Percentiles rank a stretch among this genome's conserved stretches.
Conservation (phyloP, 30 jellyfish, hydroid and myxozoan genomes). For the Cassiopea andromeda region DNA sequence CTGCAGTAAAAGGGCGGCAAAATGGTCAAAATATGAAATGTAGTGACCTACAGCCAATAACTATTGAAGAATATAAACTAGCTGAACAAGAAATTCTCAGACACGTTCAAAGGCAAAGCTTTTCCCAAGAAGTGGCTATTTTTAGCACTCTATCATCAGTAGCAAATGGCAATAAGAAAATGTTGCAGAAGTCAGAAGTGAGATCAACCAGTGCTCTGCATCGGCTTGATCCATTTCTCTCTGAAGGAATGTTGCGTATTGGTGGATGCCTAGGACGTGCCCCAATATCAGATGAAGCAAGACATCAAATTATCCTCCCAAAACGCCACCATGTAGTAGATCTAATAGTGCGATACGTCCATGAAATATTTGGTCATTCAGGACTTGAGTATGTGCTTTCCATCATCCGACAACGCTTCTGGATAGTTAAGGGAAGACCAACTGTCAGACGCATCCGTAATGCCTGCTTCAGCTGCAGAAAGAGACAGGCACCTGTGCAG, state of each 20-base stretch:
- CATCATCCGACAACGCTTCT: slow-evolving; percentile 35
- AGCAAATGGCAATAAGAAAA: neutral
- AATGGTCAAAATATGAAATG: neutral
- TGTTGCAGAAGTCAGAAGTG: neutral
- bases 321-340: slow-evolving; percentile 28
- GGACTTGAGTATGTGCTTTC: slow-evolving; percentile 52
- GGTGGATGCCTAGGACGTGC: slow-evolving; percentile 40
- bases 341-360: slow-evolving; percentile 38
- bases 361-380: slow-evolving; percentile 18
- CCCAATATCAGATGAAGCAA: slow-evolving; percentile 23
- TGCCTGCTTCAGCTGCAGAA: slow-evolving; percentile 38
- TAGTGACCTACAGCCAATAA: slow-evolving; percentile 12
- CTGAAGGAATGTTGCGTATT: slow-evolving; percentile 23
- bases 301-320: slow-evolving; percentile 38
- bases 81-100: slow-evolving; percentile 36
- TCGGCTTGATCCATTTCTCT: slow-evolving; percentile 28
- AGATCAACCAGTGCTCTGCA: slow-evolving; percentile 26
- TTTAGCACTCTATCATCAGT: neutral
- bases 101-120: slow-evolving; percentile 47
- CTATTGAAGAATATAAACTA: slow-evolving; percentile 34
- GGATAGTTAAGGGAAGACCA: slow-evolving; percentile 48
- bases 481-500: slow-evolving; percentile 22
- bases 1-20: slow-evolving; percentile 5
- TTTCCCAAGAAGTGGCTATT: slow-evolving; percentile 29
- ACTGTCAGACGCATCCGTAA: slow-evolving; percentile 21